Conservation (phyloP, 2,797 vertebrate genomes). For the Poliocrania exsul region DNA sequence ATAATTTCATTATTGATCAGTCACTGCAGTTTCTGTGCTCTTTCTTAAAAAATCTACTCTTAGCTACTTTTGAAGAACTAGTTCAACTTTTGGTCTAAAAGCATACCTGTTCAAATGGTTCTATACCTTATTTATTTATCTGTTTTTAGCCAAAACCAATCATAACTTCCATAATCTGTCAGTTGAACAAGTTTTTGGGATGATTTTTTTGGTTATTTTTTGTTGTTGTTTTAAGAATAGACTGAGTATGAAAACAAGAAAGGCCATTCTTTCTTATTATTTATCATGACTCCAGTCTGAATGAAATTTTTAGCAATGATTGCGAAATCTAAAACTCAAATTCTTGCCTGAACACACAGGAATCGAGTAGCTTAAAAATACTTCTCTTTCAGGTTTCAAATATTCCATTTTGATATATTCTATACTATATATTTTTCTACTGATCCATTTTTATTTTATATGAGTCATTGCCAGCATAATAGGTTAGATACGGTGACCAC, state of each 20-base stretch:
- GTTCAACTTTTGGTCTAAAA: neutral
- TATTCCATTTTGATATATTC: neutral
- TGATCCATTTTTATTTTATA: neutral
- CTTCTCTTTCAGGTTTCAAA: neutral
- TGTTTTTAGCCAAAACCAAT: neutral
- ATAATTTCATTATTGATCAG: neutral
- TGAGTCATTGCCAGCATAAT: neutral
- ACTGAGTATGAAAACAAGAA: neutral
- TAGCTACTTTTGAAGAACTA: neutral
- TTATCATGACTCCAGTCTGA: neutral
- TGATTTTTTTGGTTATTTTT: too few species aligned
- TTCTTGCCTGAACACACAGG: neutral
- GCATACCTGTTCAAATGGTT: neutral
- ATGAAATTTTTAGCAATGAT: neutral
- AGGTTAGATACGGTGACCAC: neutral
- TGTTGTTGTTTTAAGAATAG: neutral
- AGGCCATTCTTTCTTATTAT: neutral
- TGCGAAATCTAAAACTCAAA: neutral
- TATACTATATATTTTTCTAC: neutral
- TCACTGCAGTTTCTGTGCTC: neutral
- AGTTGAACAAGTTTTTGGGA: neutral
- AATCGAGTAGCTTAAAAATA: neutral
- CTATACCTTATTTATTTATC: neutral
- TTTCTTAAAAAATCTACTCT: neutral
- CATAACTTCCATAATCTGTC: neutral